Percentiles rank a stretch among this genome's conserved stretches.
Conservation (phyloP, 2,888 invertebrate species). For the Drosophila gaucha region DNA sequence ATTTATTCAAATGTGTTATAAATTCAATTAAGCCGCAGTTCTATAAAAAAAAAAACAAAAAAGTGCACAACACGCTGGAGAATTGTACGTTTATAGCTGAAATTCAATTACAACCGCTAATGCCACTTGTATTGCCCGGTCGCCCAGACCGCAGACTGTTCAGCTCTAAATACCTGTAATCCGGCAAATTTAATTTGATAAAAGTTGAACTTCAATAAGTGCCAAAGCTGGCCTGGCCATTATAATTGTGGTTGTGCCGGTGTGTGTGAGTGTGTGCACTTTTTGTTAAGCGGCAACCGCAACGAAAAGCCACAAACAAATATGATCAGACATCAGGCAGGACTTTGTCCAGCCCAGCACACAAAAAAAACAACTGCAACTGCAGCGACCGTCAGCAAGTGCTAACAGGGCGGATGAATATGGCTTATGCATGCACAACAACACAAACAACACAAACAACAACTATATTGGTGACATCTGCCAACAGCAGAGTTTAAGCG, state of each 20-base stretch:
- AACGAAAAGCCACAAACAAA: constrained; percentile 72
- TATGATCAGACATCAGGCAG: constrained; percentile 73
- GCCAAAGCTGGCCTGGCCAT: constrained; percentile 64
- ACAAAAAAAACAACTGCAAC: constrained; percentile 8
- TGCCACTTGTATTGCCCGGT: constrained; percentile 71
- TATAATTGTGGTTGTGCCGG: constrained; percentile 62
- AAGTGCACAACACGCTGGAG: constrained; percentile 1
- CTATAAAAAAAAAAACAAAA: constrained; percentile 24
- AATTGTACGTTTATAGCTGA: constrained; percentile 40
- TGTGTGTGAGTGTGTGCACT: constrained; percentile 26
- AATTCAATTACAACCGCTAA: constrained; percentile 81
- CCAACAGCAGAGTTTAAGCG: constrained; percentile 25
- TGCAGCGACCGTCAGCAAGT: constrained; percentile 31
- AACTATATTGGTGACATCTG: constrained; percentile 28
- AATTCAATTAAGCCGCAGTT: constrained; percentile 63
- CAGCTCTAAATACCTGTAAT: constrained; percentile 79
- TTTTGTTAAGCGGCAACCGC: constrained; percentile 67
- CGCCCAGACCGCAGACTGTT: constrained; percentile 64
- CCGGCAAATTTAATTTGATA: constrained; percentile 79
- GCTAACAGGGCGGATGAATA: constrained; percentile 64
- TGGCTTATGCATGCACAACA: constrained; percentile 48
- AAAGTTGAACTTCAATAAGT: constrained; percentile 75
- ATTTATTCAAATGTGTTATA: constrained; percentile 49
- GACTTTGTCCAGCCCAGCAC: constrained; percentile 31
- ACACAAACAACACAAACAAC: constrained; percentile 10